These are phyloP conservation scores for Lucifuga dentata DNA, from an alignment of 2,113 vertebrate genomes.

Conservation along the genomic window DNA sequence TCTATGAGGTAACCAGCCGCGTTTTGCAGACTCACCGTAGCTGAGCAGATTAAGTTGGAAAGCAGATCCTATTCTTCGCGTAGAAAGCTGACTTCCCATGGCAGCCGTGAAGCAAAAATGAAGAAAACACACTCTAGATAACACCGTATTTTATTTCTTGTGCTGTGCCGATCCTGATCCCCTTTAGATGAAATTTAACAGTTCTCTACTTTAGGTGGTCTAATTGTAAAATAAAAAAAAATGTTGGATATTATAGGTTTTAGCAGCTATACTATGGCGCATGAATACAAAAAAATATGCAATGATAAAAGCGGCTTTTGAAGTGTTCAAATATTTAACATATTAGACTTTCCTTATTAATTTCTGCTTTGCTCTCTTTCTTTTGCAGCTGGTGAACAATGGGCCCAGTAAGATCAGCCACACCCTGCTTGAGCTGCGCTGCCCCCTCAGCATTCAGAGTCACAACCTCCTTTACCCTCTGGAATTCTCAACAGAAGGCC, in stretches of 20 bases:
- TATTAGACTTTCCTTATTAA: conserved; percentile 6
- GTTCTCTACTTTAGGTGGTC: background rate
- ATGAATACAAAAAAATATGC: too few species aligned
- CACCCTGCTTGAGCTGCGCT: conserved; percentile 85
- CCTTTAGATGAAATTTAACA: background rate
- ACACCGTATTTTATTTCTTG: conserved; percentile 13
- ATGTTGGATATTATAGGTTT: conserved; percentile 12
- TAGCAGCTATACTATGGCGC: too few species aligned
- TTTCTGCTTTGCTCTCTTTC: conserved; percentile 2
- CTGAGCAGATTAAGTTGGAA: conserved; percentile 23
- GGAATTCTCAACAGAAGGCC: conserved; percentile 80
- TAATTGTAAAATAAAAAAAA: conserved; percentile 23
- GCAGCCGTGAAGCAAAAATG: conserved; percentile 4
- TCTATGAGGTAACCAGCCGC: conserved; percentile 87
- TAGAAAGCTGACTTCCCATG: conserved; percentile 11
- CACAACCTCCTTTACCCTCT: conserved; percentile 86
- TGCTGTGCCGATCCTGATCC: conserved; percentile 4
- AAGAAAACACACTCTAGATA: conserved; percentile 26
- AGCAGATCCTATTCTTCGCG: conserved; percentile 24
- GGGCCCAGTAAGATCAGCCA: conserved; percentile 90
- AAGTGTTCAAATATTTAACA: background rate
- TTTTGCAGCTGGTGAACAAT: conserved; percentile 86
- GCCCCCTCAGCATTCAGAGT: conserved; percentile 81
- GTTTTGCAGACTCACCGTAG: conserved; percentile 29
- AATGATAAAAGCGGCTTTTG: background rate